phyloP scores from a whole-genome alignment of 2,113 vertebrate genomes.

The Peromyscus maniculatus region DNA sequence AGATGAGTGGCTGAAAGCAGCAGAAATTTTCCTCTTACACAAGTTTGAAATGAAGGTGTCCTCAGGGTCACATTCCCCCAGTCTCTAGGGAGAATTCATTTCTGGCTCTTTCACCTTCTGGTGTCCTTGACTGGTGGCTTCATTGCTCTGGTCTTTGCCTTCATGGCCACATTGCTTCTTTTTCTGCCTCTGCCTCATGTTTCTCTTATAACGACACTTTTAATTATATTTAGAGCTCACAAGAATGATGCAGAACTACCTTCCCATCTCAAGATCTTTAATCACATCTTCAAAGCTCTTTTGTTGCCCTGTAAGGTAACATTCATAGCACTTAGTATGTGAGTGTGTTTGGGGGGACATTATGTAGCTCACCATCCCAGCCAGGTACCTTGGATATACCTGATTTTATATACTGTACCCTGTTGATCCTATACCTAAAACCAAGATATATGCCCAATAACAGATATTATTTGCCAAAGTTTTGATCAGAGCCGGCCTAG shows the following conservation, averaged over 20 bases:
- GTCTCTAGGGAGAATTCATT: neutral
- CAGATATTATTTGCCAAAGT: neutral
- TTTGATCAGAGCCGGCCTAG: neutral
- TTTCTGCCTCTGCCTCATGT: neutral
- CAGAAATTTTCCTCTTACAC: neutral
- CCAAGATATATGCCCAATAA: neutral
- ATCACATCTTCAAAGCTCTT: neutral
- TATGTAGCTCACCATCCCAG: neutral
- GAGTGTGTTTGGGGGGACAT: neutral
- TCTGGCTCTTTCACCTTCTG: neutral
- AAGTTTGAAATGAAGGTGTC: neutral
- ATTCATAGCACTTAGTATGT: neutral
- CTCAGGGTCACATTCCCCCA: fast-evolving
- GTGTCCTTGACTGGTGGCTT: neutral
- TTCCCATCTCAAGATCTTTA: neutral
- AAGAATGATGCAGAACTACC: neutral
- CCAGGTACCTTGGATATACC: neutral
- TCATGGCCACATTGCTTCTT: neutral
- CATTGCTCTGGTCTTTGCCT: neutral
- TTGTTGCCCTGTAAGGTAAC: neutral
- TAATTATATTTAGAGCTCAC: neutral
- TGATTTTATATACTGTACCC: neutral
- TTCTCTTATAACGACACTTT: neutral
- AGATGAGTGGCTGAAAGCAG: neutral
- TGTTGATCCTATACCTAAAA: neutral